Base-by-base conservation (phyloP, 2,888 invertebrate species). In the Drosophila maculinotata region DNA sequence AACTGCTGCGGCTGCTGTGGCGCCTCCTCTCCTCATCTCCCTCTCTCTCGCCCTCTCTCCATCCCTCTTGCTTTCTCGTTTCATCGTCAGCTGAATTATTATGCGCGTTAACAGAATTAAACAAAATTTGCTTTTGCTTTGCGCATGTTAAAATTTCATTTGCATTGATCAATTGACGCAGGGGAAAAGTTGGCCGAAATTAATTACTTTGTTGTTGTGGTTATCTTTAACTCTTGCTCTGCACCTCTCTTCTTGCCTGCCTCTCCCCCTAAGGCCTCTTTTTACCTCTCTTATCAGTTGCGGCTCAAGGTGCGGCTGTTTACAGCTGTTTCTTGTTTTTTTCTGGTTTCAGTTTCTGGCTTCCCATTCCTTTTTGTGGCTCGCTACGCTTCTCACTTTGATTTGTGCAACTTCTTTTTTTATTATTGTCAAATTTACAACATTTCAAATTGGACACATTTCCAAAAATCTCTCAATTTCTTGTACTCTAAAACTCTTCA, bases 61-160 rank as follows among this genome's bases (percentile, higher is more conserved):
- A 6, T 10, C 12, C 6, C 3, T 39, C 33, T 8, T 33, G 35
- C 31, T 44, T 10, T 41, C n/a, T 10, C n/a, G 7, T 31, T 58
- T 51, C 45, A 41, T 52, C 38, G 56, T 56, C 64, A 60, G 45
- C 58, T 63, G 77, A 56, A 76, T 83, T 69, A 80, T 75, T 73
- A 63, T 48, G 69, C 67, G 49, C 62, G 44, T 62, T 71, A 69
- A 78, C 52, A 49, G 62, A 70, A 80, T 70, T 72, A 79, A 79
- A 53, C 2, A 47, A 41, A 42, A 49, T 41, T 62, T 63, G 51
- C 15, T 49, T 59, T 60, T 65, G 74, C 51, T 47, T 14, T 25
- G 28, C 33, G 42, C 68, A 57, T 69, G 67, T 65, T 52, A 54
- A 66, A 79, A 73, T 79, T 76, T 79, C 79, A 85, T 83, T 87